Evolutionary conservation across 2,888 invertebrate genomes (phyloP).

Genomic region (Syrista parreyssii): DNA sequence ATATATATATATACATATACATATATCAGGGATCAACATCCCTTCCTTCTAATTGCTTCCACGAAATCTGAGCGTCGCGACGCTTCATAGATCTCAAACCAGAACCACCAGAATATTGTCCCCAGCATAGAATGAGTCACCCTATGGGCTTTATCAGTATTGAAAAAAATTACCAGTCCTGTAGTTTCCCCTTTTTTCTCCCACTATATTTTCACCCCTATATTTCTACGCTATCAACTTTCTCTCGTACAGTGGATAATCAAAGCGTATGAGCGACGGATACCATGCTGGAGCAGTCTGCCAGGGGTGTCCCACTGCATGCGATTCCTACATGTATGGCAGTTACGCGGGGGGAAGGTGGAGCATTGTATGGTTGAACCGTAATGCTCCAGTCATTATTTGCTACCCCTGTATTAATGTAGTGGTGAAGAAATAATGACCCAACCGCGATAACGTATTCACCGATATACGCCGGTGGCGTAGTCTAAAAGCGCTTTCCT

Average conservation of each 20-base stretch:
- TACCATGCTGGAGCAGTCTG: neutral
- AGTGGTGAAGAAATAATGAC: neutral
- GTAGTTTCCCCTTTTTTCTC: neutral
- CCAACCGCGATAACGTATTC: neutral
- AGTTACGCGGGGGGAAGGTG: neutral
- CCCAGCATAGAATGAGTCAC: neutral
- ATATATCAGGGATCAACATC: neutral
- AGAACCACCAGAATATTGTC: neutral
- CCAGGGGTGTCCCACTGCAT: neutral
- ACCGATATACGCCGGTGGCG: neutral
- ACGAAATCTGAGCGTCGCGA: neutral
- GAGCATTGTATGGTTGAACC: neutral
- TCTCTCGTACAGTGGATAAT: neutral
- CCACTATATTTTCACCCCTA: neutral
- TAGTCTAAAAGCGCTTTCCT: neutral
- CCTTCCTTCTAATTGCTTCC: neutral
- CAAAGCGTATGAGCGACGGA: neutral
- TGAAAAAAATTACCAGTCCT: neutral
- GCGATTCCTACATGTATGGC: neutral
- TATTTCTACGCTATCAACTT: neutral
- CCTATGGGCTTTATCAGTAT: neutral
- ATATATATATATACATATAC: neutral
- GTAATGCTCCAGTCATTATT: neutral
- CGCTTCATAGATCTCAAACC: neutral
- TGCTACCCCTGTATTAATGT: neutral